Percentiles rank a stretch among this genome's conserved stretches.
Evolutionary conservation across 2,888 invertebrate genomes (phyloP).

Genomic region (Biston stratarius): DNA sequence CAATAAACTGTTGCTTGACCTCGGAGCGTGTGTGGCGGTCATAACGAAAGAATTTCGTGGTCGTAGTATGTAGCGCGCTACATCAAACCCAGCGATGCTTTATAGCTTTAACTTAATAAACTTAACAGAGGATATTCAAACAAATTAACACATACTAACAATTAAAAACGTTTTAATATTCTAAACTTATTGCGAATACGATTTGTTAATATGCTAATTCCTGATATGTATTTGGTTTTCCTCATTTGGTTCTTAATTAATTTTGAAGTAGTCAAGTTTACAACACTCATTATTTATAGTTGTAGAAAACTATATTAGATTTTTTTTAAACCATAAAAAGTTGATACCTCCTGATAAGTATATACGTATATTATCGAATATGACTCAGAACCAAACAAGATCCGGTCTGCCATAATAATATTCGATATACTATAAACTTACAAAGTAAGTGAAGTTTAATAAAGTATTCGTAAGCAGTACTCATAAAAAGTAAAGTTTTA

Average conservation of each 20-base stretch:
- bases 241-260: not conserved
- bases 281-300: not conserved
- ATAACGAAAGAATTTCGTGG: slow-evolving; percentile 76
- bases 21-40: slow-evolving; percentile 73
- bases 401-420: slow-evolving; percentile 10
- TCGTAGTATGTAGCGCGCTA: slow-evolving; percentile 73
- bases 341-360: not conserved
- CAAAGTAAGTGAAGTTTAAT: not conserved
- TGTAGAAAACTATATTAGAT: not conserved
- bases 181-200: slow-evolving; percentile 5
- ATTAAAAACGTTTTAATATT: slow-evolving; percentile 13
- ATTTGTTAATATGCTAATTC: slow-evolving; percentile 12
- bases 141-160: slow-evolving; percentile 10
- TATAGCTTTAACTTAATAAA: slow-evolving; percentile 14
- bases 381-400: not conserved
- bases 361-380: not conserved
- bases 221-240: slow-evolving; percentile 4
- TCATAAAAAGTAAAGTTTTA: not conserved
- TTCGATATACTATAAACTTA: not conserved
- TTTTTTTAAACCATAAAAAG: too few species aligned
- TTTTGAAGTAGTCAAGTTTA: not conserved
- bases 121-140: slow-evolving; percentile 2
- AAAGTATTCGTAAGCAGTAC: not conserved
- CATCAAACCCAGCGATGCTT: slow-evolving; percentile 39
- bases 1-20: slow-evolving; percentile 75